These are phyloP conservation scores for Esox niger DNA, from an alignment of 2,113 vertebrate species.

Conservation along the genomic window DNA sequence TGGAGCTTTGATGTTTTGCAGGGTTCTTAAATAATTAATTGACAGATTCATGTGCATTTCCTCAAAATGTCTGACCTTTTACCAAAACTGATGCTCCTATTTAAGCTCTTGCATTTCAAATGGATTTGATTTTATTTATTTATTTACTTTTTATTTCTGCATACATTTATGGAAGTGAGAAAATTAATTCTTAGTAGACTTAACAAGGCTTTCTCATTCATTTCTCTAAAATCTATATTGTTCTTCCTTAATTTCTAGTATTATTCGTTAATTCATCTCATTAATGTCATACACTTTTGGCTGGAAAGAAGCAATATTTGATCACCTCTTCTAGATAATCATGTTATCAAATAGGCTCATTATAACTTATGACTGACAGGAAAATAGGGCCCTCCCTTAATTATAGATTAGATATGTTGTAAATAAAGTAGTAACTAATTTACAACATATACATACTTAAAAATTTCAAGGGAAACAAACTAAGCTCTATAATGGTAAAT, in stretches of 20 bases:
- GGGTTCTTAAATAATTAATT: conserved; percentile 69
- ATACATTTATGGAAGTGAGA: conserved; percentile 18
- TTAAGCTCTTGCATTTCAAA: conserved; percentile 45
- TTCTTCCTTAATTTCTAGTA: neutral
- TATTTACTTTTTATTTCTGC: conserved; percentile 30
- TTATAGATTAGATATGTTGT: too few relatives aligned
- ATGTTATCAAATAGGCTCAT: neutral
- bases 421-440: too few relatives aligned
- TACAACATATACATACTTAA: too few relatives aligned
- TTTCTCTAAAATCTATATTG: conserved; percentile 11
- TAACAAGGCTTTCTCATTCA: conserved; percentile 3
- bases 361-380: neutral
- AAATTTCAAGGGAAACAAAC: neutral
- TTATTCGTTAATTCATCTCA: neutral
- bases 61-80: conserved; percentile 61
- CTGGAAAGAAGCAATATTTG: neutral
- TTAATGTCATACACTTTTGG: neutral
- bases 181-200: neutral
- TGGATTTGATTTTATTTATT: too few relatives aligned
- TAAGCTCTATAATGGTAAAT: conserved; percentile 41
- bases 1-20: conserved; percentile 66
- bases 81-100: conserved; percentile 43
- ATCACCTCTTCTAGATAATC: neutral
- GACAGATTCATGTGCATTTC: conserved; percentile 63
- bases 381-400: too few relatives aligned